These are phyloP conservation scores for Chaetorhynchus papuensis DNA, from an alignment of 2,113 vertebrate species.

Conservation along the genomic window DNA sequence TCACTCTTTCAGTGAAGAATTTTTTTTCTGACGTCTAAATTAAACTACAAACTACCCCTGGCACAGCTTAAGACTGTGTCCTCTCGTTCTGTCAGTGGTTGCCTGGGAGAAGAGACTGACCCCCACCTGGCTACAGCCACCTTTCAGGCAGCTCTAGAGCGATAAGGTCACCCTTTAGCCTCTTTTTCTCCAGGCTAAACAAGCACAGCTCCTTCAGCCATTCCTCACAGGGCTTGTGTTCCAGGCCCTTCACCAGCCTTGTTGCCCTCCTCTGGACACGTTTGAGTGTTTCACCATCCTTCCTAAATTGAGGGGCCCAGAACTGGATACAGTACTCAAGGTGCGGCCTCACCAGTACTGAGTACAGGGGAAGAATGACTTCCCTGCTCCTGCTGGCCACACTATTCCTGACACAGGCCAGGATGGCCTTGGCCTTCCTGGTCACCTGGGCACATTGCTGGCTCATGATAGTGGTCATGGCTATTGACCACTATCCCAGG, in stretches of 20 bases:
- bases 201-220: no score
- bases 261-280: not conserved
- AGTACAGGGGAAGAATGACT: not conserved
- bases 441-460: no score
- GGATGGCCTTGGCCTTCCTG: fast-evolving
- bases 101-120: not conserved
- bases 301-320: not conserved
- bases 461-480: no score
- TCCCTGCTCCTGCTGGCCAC: not conserved
- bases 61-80: no score
- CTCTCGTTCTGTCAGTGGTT: not conserved
- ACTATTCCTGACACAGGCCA: not conserved
- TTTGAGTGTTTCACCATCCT: fast-evolving
- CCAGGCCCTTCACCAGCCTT: not conserved
- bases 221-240: not conserved
- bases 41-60: not conserved
- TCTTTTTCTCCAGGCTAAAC: not conserved
- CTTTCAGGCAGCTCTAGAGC: not conserved
- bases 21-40: not conserved
- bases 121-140: no score
- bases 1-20: not conserved
- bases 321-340: not conserved
- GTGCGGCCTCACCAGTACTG: fast-evolving
- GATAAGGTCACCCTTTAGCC: no score
- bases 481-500: fast-evolving